Evolutionary conservation across 2,888 invertebrate species (phyloP), one percentile per base, ranked within the genome.

Genomic region (Gordius sp.): DNA sequence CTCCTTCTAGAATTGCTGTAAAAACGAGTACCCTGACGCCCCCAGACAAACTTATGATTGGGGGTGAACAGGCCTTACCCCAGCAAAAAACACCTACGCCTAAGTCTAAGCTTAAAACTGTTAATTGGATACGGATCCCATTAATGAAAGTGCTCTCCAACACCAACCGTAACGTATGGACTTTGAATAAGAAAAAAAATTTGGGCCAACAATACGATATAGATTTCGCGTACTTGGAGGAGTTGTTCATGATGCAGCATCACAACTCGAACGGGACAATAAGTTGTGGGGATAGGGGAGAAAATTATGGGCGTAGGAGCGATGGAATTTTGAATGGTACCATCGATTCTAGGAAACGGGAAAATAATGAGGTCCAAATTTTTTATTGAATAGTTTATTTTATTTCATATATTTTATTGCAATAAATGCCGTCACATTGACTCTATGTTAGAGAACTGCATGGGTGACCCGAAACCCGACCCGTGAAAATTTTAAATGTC

Each of bases 61-160:
- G n/a, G n/a, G n/a, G n/a, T n/a, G 39, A 33, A 8, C 39, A n/a
- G 8, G 8, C 47, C 4, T 20, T 47, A 20, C 47, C 47, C 13
- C 47, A 47, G 20, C 23, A n/a, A 20, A 18, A 18, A 20, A 47
- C 47, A 20, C 47, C 47, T 8, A 20, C 47, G 4, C 47, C 47
- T 23, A 8, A 20, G 8, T 13, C 16, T 20, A 47, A 47, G 20
- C 47, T 47, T n/a, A 47, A 47, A 20, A 47, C 47, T 4, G n/a
- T 47, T 4, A 47, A 47, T 23, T 47, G 47, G 47, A 47, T 47
- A 4, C 47, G 47, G 8, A 47, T 47, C 20, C 47, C 47, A n/a
- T 4, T 47, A 13, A 47, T 47, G 47, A 47, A 47, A 20, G 20
- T 47, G n/a, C 47, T 47, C 4, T 47, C 47, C 4, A 13, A 47